Conservation (phyloP, 2,888 invertebrate genomes). For the Himalopsyche anomala region DNA sequence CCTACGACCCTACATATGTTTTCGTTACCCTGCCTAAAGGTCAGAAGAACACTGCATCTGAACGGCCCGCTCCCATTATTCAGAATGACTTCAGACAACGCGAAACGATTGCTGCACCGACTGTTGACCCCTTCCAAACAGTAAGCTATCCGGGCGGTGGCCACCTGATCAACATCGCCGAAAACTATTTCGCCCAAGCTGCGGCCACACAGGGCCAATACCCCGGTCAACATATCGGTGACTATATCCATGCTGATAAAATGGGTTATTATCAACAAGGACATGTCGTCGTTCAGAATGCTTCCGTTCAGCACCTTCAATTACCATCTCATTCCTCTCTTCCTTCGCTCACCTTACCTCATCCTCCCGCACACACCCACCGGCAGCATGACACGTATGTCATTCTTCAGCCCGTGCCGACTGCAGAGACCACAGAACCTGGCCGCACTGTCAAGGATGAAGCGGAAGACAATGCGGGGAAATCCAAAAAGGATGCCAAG, state of each 20-base stretch:
- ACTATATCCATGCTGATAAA: constrained; percentile 73
- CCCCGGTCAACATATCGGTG: constrained; percentile 65
- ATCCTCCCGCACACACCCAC: constrained; percentile 71
- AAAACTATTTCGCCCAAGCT: constrained; percentile 73
- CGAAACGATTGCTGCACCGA: constrained; percentile 64
- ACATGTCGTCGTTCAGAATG: constrained; percentile 62
- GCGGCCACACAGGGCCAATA: constrained; percentile 60
- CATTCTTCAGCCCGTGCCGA: constrained; percentile 59
- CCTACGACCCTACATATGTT: constrained; percentile 76
- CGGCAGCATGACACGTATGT: constrained; percentile 66
- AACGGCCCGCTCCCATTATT: constrained; percentile 43
- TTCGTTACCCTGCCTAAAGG: constrained; percentile 75
- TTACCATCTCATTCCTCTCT: constrained; percentile 72
- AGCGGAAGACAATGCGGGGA: constrained; percentile 67
- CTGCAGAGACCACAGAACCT: constrained; percentile 67
- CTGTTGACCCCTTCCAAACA: constrained; percentile 64
- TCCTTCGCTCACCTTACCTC: constrained; percentile 70
- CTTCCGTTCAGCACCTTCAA: constrained; percentile 66
- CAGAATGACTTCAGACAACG: constrained; percentile 54
- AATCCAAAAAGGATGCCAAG: constrained; percentile 70
- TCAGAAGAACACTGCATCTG: constrained; percentile 67
- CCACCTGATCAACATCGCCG: constrained; percentile 75
- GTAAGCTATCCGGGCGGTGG: constrained; percentile 74
- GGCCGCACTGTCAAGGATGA: constrained; percentile 66
- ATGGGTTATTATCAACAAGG: constrained; percentile 71